phyloP scores from a whole-genome alignment of 1,140 invertebrate species.

The Dendrolimus kikuchii region DNA sequence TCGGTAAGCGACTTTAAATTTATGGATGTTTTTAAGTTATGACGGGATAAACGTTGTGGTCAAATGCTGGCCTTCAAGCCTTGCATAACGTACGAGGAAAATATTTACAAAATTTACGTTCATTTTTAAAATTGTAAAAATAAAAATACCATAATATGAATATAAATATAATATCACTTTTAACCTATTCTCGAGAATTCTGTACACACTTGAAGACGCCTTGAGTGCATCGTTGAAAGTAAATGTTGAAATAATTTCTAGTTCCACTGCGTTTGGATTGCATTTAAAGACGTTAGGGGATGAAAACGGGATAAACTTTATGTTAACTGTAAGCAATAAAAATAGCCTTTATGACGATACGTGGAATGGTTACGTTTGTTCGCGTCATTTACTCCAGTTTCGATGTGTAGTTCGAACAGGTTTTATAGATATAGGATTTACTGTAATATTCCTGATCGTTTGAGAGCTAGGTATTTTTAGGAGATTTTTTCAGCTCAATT shows the following conservation, averaged over 20 bases:
- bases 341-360: slow-evolving; percentile 67
- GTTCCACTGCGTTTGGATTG: slow-evolving; percentile 63
- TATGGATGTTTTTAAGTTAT: too few species aligned
- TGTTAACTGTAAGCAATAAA: slow-evolving; percentile 66
- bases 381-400: slow-evolving; percentile 32
- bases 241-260: slow-evolving; percentile 61
- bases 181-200: slow-evolving; percentile 32
- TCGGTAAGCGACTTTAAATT: too few species aligned
- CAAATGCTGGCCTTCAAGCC: too few species aligned
- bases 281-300: slow-evolving; percentile 61
- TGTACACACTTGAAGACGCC: slow-evolving; percentile 44
- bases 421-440: slow-evolving; percentile 19
- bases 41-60: too few species aligned
- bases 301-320: slow-evolving; percentile 61
- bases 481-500: too few species aligned
- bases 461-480: too few species aligned
- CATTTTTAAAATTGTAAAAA: slow-evolving; percentile 17
- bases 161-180: slow-evolving; percentile 56
- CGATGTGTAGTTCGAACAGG: slow-evolving; percentile 31
- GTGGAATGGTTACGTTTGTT: slow-evolving; percentile 62
- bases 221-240: slow-evolving; percentile 68
- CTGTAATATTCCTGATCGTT: too few species aligned
- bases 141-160: slow-evolving; percentile 20
- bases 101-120: too few species aligned
- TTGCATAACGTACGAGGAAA: too few species aligned